Evolutionary conservation across 2,797 vertebrate species (phyloP).

Genomic region (Phataginus tricuspis): DNA sequence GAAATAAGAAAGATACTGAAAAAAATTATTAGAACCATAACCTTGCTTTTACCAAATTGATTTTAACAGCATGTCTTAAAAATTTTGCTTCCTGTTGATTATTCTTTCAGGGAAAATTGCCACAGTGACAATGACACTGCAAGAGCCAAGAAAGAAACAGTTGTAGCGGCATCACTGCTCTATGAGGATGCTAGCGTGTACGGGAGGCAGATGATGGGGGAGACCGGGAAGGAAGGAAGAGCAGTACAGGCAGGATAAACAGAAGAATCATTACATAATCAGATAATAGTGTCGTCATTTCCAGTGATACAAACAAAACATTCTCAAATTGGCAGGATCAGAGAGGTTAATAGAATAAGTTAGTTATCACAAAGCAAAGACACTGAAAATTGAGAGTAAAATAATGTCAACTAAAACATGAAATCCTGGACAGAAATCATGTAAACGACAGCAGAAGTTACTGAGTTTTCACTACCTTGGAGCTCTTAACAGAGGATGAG

Average conservation of each 20-base stretch:
- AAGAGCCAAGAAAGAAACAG: not conserved
- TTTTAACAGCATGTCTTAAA: not conserved
- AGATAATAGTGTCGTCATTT: not conserved
- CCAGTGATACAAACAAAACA: not conserved
- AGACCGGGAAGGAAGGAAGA: no score
- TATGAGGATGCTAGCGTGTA: not conserved
- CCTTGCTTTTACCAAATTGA: not conserved
- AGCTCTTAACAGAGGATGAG: not conserved
- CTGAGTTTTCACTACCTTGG: not conserved
- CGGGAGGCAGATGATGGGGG: not conserved
- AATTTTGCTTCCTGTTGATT: not conserved
- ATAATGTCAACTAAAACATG: not conserved
- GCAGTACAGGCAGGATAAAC: not conserved
- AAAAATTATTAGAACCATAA: not conserved
- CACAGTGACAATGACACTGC: not conserved
- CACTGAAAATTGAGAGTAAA: not conserved
- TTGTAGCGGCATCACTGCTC: not conserved
- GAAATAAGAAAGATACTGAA: conserved; percentile 1
- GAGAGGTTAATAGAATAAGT: not conserved
- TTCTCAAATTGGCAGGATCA: not conserved
- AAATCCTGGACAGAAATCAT: not conserved
- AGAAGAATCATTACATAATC: not conserved
- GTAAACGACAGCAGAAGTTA: not conserved
- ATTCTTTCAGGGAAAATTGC: not conserved
- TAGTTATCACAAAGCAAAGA: not conserved